Conservation (phyloP, 1,140 invertebrate genomes). For the Megalopta genalis region DNA sequence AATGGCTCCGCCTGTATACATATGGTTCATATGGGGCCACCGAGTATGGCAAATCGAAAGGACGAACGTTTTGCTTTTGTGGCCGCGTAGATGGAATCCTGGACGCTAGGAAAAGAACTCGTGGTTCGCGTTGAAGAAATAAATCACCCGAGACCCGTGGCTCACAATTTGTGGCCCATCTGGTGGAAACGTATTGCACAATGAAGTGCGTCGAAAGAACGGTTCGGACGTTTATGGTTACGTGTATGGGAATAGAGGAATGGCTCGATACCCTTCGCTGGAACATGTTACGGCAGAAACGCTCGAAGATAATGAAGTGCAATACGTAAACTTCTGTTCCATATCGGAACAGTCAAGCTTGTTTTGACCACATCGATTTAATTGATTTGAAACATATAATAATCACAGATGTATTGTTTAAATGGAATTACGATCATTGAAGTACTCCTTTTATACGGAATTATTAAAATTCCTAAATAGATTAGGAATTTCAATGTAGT, state of each 20-base stretch:
- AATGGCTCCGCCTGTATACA: too few species aligned
- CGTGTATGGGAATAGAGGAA: not conserved
- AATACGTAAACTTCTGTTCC: not conserved
- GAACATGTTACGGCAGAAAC: not conserved
- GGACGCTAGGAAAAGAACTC: not conserved
- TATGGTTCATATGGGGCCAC: not conserved
- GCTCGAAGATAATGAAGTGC: not conserved
- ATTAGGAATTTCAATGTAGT: too few species aligned
- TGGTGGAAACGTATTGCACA: conserved; percentile 27
- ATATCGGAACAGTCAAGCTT: not conserved
- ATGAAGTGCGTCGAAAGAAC: not conserved
- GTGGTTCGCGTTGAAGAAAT: not conserved
- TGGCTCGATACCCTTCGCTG: not conserved
- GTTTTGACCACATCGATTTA: not conserved
- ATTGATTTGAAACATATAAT: too few species aligned
- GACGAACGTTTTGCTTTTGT: conserved; percentile 29
- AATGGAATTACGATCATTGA: too few species aligned
- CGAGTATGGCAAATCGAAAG: conserved; percentile 23
- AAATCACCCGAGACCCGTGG: conserved; percentile 33
- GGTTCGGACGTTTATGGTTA: not conserved
- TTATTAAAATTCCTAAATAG: too few species aligned
- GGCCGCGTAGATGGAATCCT: not conserved
- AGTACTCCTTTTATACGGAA: too few species aligned
- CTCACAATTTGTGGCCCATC: conserved; percentile 33
- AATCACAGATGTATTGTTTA: too few species aligned